Conservation (phyloP, 2,797 vertebrate species). For the Ctenosaura bakeri region DNA sequence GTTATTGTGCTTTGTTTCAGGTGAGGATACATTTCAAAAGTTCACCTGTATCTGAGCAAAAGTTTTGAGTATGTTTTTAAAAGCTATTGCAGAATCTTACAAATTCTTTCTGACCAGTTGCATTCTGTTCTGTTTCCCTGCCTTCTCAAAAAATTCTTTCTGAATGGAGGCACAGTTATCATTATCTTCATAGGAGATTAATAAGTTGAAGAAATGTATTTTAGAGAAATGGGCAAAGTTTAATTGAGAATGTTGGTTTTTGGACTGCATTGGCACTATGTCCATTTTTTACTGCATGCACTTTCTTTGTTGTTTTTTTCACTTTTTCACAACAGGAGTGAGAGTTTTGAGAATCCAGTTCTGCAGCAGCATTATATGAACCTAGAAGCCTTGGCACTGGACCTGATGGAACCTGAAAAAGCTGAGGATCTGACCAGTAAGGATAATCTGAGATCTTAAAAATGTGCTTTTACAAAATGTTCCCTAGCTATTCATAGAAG, state of each 20-base stretch:
- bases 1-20: slow-evolving; percentile 61
- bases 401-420: slow-evolving; percentile 89
- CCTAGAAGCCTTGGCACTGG: slow-evolving; percentile 94
- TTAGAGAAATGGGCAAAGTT: background rate
- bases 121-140: background rate
- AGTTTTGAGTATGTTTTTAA: background rate
- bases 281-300: slow-evolving; percentile 22
- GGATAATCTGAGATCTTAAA: slow-evolving; percentile 57
- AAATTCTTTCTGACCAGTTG: background rate
- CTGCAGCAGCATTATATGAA: slow-evolving; percentile 95
- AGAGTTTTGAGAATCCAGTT: slow-evolving; percentile 95
- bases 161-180: background rate
- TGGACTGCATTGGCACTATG: slow-evolving; percentile 5
- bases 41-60: slow-evolving; percentile 21
- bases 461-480: background rate
- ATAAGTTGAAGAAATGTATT: background rate
- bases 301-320: slow-evolving; percentile 9
- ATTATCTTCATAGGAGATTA: slow-evolving; percentile 2
- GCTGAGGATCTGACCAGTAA: slow-evolving; percentile 93
- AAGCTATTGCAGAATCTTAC: slow-evolving; percentile 1
- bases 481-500: background rate
- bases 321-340: slow-evolving; percentile 83
- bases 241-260: background rate
- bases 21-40: slow-evolving; percentile 53
- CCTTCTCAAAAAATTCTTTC: background rate